Evolutionary conservation across 2,797 vertebrate species (phyloP).

Genomic region (Cynodonichthys magdalenae): DNA sequence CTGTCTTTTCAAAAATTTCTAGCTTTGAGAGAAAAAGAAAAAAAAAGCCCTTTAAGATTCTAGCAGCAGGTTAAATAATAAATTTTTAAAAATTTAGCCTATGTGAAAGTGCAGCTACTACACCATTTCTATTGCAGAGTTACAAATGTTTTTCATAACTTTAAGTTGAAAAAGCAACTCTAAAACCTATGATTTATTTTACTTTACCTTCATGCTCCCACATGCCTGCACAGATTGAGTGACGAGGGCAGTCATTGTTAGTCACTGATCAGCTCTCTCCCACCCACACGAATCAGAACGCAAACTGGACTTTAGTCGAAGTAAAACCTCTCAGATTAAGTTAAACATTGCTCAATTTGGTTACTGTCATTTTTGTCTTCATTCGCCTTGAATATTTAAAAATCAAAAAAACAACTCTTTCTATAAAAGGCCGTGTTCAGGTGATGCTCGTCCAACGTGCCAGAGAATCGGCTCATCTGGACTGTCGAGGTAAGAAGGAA

Average conservation of each 20-base stretch:
- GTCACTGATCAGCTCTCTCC: constrained; percentile 3
- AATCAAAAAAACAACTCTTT: background rate
- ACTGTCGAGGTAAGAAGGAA: constrained; percentile 52
- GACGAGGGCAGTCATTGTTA: rapidly evolving
- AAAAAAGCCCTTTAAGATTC: no score
- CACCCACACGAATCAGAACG: background rate
- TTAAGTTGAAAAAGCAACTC: no score
- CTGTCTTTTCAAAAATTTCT: no score
- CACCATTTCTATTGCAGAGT: no score
- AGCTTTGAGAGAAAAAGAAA: no score
- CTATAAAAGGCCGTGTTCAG: constrained; percentile 39
- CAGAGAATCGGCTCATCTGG: background rate
- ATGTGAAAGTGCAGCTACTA: no score
- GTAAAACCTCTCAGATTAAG: background rate
- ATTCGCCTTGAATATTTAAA: constrained; percentile 5
- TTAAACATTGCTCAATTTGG: constrained; percentile 6
- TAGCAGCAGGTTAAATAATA: no score
- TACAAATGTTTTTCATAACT: no score
- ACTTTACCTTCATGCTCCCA: background rate
- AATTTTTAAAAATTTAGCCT: no score
- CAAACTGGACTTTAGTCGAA: constrained; percentile 35
- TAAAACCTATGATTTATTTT: no score
- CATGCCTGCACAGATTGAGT: background rate
- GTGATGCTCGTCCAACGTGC: background rate
- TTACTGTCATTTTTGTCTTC: constrained; percentile 8